A percentile compares a stretch with the other conserved stretches of the same genome.
These are phyloP conservation scores for Denticeps clupeoides DNA, from an alignment of 2,797 vertebrate species.

Conservation along the genomic window DNA sequence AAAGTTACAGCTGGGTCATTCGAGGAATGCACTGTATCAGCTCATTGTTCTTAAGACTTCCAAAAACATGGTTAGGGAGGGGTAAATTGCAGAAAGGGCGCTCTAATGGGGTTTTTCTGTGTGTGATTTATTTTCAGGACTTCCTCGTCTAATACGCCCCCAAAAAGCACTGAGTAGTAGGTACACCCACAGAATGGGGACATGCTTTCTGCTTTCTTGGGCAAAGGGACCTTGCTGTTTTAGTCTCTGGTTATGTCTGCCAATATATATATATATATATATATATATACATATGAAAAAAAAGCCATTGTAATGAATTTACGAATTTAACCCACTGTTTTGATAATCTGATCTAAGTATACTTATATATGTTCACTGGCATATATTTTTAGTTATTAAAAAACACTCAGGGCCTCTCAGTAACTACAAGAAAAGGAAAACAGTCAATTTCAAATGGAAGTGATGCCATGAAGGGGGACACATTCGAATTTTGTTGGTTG, in stretches of 20 bases:
- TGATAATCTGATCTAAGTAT: constrained; percentile 68
- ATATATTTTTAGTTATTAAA: constrained; percentile 64
- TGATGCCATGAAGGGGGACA: constrained; percentile 61
- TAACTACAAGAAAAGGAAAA: constrained; percentile 66
- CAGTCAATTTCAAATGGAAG: constrained; percentile 58
- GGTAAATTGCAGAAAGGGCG: constrained; percentile 30
- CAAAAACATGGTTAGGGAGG: constrained; percentile 36
- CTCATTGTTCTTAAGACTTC: constrained; percentile 41
- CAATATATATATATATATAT: constrained; percentile 46
- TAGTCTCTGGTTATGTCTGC: constrained; percentile 55
- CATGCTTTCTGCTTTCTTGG: constrained; percentile 25
- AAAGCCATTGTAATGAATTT: constrained; percentile 72
- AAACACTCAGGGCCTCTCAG: constrained; percentile 70
- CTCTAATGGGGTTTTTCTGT: constrained; percentile 42
- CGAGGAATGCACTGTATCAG: constrained; percentile 58
- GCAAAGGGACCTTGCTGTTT: constrained; percentile 57
- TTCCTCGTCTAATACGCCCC: constrained; percentile 50
- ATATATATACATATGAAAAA: constrained; percentile 41
- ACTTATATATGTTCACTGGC: constrained; percentile 75
- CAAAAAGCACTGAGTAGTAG: constrained; percentile 62
- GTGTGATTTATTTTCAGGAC: constrained; percentile 34
- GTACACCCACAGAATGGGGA: constrained; percentile 44
- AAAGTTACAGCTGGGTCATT: constrained; percentile 35
- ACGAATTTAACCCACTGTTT: constrained; percentile 72
- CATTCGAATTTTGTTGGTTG: constrained; percentile 58